Conservation (phyloP, 2,888 invertebrate species). For the Cetonia aurata region DNA sequence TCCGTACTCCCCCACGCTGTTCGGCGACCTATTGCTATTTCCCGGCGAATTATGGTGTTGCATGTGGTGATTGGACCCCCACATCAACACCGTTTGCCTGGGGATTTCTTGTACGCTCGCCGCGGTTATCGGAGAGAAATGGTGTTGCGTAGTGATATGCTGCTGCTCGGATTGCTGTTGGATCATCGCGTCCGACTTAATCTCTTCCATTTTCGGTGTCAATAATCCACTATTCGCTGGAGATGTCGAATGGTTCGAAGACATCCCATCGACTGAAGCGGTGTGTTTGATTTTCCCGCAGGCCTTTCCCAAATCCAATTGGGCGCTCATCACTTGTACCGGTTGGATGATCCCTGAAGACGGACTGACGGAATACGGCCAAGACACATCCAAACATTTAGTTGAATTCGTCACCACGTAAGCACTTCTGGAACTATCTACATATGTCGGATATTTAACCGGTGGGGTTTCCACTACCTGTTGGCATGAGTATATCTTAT, state of each 20-base stretch:
- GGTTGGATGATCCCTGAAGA: constrained; percentile 67
- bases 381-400: constrained; percentile 67
- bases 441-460: constrained; percentile 71
- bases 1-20: constrained; percentile 52
- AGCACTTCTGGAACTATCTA: constrained; percentile 69
- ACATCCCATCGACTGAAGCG: constrained; percentile 69
- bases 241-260: constrained; percentile 72
- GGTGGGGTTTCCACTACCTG: constrained; percentile 72
- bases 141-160: constrained; percentile 59
- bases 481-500: constrained; percentile 75
- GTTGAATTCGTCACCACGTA: constrained; percentile 68
- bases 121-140: constrained; percentile 63
- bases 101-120: constrained; percentile 69
- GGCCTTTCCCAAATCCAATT: constrained; percentile 58
- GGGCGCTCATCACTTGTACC: constrained; percentile 64
- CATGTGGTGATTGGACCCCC: constrained; percentile 73
- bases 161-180: constrained; percentile 56
- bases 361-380: constrained; percentile 68
- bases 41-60: constrained; percentile 55
- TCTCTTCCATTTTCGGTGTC: constrained; percentile 74
- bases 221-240: constrained; percentile 72
- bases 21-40: constrained; percentile 58
- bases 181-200: constrained; percentile 67
- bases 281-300: constrained; percentile 62
- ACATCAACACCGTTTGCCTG: constrained; percentile 93